phyloP scores from a whole-genome alignment of 2,113 vertebrate species.

The Podocnemis expansa region DNA sequence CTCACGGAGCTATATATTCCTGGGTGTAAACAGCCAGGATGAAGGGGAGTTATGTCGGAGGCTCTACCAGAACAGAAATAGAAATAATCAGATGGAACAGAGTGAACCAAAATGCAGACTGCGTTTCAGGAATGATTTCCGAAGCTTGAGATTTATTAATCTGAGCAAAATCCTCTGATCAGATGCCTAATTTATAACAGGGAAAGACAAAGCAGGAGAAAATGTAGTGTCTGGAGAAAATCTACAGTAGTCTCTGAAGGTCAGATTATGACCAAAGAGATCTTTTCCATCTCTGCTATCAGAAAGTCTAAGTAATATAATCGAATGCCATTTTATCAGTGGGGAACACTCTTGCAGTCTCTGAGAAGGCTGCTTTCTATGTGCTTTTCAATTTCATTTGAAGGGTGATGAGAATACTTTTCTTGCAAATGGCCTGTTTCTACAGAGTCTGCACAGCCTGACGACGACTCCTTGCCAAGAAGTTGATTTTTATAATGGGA shows the following conservation, averaged over 20 bases:
- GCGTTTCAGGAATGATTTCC: fast-evolving
- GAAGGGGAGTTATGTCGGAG: not conserved
- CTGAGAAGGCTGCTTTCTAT: not conserved
- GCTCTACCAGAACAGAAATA: not conserved
- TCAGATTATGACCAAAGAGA: not conserved
- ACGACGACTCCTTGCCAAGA: not conserved
- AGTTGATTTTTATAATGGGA: not conserved
- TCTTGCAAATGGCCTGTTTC: not conserved
- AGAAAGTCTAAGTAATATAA: not conserved
- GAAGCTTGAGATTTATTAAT: not conserved
- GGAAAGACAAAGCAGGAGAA: not conserved
- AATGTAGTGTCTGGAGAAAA: not conserved
- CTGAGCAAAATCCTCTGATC: not conserved
- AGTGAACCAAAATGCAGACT: fast-evolving
- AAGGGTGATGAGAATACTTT: not conserved
- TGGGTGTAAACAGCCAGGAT: fast-evolving
- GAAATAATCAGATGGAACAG: not conserved
- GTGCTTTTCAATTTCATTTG: not conserved
- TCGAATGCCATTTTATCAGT: not conserved
- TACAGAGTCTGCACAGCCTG: not conserved
- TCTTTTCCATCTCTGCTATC: not conserved
- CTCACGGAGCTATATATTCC: fast-evolving
- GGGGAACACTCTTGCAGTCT: not conserved
- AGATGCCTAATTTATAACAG: not conserved
- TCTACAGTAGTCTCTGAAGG: not conserved